phyloP scores from a whole-genome alignment of 2,797 vertebrate species.

The Micropoecilia bifurca region DNA sequence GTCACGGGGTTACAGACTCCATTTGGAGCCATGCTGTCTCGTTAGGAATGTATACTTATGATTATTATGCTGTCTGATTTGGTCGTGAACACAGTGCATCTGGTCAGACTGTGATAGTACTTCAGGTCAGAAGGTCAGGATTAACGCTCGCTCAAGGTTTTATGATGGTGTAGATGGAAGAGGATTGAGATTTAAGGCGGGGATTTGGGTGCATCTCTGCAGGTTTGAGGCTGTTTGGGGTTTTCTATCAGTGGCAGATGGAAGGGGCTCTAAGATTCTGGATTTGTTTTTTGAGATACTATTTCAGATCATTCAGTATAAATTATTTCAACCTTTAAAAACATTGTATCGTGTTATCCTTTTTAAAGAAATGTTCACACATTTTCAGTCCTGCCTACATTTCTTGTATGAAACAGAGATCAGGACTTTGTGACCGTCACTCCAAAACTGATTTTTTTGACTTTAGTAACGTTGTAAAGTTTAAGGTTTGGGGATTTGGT shows the following conservation, averaged over 20 bases:
- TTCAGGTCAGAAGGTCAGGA: slow-evolving; percentile 39
- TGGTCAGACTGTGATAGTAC: slow-evolving; percentile 11
- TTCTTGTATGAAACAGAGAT: not conserved
- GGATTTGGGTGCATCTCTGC: slow-evolving; percentile 33
- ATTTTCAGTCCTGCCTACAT: not conserved
- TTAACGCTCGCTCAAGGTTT: slow-evolving; percentile 32
- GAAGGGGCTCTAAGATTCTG: not conserved
- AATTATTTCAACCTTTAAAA: not conserved
- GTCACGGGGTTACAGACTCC: slow-evolving; percentile 1
- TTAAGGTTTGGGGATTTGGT: not conserved
- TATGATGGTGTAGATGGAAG: slow-evolving; percentile 16
- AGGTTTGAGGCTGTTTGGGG: slow-evolving; percentile 19
- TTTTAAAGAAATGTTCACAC: not conserved
- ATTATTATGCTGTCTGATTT: not conserved
- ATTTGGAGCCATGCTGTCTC: not conserved
- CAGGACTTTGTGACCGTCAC: not conserved
- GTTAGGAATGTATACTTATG: not conserved
- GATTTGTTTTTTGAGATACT: not conserved
- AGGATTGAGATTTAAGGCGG: slow-evolving; percentile 31
- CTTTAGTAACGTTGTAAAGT: not conserved
- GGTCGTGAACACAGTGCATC: not conserved
- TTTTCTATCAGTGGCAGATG: slow-evolving; percentile 26
- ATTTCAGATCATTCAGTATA: not conserved
- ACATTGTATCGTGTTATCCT: not conserved
- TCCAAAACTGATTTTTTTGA: not conserved